These are phyloP conservation scores for Eristalis intricaria DNA, from an alignment of 2,888 invertebrate species.

Conservation along the genomic window DNA sequence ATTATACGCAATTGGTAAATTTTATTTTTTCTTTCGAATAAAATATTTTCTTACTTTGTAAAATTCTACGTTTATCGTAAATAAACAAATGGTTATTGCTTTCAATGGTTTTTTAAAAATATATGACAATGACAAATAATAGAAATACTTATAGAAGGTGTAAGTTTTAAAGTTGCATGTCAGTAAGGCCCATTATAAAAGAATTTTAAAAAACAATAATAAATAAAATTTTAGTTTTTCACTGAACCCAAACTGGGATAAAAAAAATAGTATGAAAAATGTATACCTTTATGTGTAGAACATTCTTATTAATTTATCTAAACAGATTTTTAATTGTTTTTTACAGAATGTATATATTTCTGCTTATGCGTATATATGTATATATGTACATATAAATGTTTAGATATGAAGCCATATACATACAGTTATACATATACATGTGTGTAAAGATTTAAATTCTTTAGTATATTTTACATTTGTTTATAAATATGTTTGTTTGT, in stretches of 20 bases:
- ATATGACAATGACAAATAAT: slow-evolving; percentile 15
- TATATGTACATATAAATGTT: slow-evolving; percentile 25
- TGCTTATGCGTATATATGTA: slow-evolving; percentile 39
- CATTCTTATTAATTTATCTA: slow-evolving; percentile 66
- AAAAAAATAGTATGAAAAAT: slow-evolving; percentile 54
- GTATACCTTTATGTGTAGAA: slow-evolving; percentile 38
- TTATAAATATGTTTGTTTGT: slow-evolving; percentile 71
- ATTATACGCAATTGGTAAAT: slow-evolving; percentile 62
- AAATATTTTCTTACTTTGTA: slow-evolving; percentile 61
- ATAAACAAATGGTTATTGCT: slow-evolving; percentile 66
- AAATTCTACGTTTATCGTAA: slow-evolving; percentile 59
- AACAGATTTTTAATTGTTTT: slow-evolving; percentile 56
- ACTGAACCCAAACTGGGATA: slow-evolving; percentile 45
- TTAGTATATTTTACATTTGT: slow-evolving; percentile 65
- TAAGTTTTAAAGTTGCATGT: slow-evolving; percentile 46
- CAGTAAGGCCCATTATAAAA: slow-evolving; percentile 69
- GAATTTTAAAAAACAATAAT: slow-evolving; percentile 16
- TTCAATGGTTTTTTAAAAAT: slow-evolving; percentile 54
- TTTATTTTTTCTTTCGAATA: slow-evolving; percentile 61
- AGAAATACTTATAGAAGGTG: slow-evolving; percentile 43
- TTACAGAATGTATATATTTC: slow-evolving; percentile 56
- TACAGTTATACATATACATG: slow-evolving; percentile 51
- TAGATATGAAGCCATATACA: slow-evolving; percentile 28
- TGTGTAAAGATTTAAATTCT: slow-evolving; percentile 71
- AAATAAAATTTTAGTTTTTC: slow-evolving; percentile 13